Conservation (phyloP, 2,888 invertebrate genomes). For the Galeopsomyia nigrocyanea region DNA sequence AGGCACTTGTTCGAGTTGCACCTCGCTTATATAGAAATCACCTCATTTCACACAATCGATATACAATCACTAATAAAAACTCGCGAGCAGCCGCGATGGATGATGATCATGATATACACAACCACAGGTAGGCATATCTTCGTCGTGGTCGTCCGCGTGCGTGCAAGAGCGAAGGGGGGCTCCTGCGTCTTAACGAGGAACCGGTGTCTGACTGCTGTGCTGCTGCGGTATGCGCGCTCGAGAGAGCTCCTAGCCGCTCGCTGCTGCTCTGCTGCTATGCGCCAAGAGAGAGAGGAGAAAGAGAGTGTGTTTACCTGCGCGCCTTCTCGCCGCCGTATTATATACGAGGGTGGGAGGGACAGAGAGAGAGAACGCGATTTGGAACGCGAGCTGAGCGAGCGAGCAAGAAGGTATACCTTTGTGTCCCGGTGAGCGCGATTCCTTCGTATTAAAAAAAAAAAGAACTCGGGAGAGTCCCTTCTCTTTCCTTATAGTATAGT, state of each 20-base stretch:
- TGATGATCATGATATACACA: neutral
- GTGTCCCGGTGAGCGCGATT: no score
- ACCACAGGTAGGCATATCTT: conserved; percentile 1
- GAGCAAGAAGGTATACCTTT: neutral
- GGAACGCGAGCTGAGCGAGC: conserved; percentile 23
- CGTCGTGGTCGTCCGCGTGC: conserved; percentile 14
- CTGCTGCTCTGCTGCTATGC: neutral
- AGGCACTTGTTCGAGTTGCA: no score
- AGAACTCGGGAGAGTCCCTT: no score
- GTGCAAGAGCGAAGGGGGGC: conserved; percentile 18
- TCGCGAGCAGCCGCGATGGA: no score
- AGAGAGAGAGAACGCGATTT: conserved; percentile 35
- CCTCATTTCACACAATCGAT: no score
- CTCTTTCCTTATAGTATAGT: no score
- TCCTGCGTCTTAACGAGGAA: conserved; percentile 10
- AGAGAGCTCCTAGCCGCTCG: neutral
- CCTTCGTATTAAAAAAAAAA: no score
- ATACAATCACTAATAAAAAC: no score
- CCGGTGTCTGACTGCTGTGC: conserved; percentile 26
- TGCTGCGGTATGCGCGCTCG: neutral
- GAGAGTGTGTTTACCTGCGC: conserved; percentile 28
- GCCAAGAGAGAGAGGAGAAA: conserved; percentile 15
- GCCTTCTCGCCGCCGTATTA: conserved; percentile 21
- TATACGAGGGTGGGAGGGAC: conserved; percentile 47
- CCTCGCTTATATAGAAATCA: no score